Base-by-base conservation (phyloP, 2,797 vertebrate species). In the Harpagifer antarcticus region DNA sequence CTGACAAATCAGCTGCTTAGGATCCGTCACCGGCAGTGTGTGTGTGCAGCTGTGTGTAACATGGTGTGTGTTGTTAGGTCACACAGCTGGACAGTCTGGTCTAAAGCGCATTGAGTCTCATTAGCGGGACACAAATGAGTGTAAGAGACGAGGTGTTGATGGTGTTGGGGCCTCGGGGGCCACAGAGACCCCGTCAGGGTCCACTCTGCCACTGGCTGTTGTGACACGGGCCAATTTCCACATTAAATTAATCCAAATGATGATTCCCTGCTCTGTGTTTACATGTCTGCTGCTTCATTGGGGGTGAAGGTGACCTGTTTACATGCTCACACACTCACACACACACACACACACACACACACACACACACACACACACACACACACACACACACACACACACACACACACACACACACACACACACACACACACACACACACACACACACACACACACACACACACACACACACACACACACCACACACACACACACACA, bases 1-100 rank as follows among this genome's bases (percentile, higher is more conserved):
- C 82, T 85, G 91, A 92, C 89, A 91, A 89, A 94, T 93, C 87
- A 89, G 86, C 90, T 88, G 84, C 81, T 92, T 88, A 89, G 62
- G 74, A 89, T 85, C 82, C 82, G 86, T 88, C 86, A 81, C 55
- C n/a, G 71, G 47, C 61, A 20, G 33, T 13, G 55, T 40, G 74
- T 56, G 48, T 44, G 54, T 42, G 48, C 23, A 44, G 40, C 31
- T 27, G 48, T 55, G 58, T 70, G 53, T n/a, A 53, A 66, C 64
- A 50, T 74, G 45, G 48, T 72, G 45, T 40, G 44, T 45, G 58
- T 74, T 69, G 82, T 72, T 72, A 16, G 58, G 70, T 81, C 70
- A 66, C 63, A 4, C 84, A 76, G 84, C 86, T 83, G 79, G 86
- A 83, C 56, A 68, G 70, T 74, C 57, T 86, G 2, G 78, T 79